Percentiles rank a stretch among this genome's conserved stretches.
These are phyloP conservation scores for Bubo bubo DNA, from an alignment of 2,113 vertebrate genomes.

Conservation along the genomic window DNA sequence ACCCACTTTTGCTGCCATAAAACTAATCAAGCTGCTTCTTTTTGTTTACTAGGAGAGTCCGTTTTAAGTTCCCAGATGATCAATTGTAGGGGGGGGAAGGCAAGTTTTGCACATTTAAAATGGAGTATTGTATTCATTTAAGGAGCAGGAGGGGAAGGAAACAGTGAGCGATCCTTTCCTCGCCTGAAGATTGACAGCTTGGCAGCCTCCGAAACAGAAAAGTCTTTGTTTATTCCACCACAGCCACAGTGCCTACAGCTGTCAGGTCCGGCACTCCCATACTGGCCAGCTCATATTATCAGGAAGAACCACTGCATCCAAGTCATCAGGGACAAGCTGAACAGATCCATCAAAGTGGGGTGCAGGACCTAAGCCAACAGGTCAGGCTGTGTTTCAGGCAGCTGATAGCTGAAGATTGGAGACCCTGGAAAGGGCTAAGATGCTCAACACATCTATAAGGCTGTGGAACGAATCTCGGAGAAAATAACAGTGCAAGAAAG, in stretches of 20 bases:
- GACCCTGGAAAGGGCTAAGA: not conserved
- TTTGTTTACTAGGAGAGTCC: not conserved
- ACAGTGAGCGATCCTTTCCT: not conserved
- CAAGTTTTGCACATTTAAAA: not conserved
- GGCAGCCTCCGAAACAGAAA: not conserved
- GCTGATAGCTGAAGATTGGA: not conserved
- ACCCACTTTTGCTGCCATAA: constrained; percentile 23
- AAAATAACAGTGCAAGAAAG: not conserved
- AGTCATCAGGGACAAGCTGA: not conserved
- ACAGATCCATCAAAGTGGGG: not conserved
- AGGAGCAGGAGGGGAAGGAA: not conserved
- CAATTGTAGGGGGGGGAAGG: not conserved
- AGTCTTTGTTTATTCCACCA: constrained; percentile 18
- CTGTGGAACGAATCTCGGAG: not conserved
- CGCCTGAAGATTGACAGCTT: not conserved
- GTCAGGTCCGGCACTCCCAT: not conserved
- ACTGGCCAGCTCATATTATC: not conserved
- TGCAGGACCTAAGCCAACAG: not conserved
- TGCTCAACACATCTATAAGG: not conserved
- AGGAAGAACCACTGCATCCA: not conserved
- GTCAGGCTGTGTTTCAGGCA: not conserved
- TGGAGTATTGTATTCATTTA: not conserved
- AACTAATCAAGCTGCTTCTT: constrained; percentile 28
- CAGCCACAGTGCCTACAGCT: not conserved
- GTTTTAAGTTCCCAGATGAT: constrained; percentile 7